phyloP scores from a whole-genome alignment of 2,888 invertebrate genomes.

The Cheilosia grossa region DNA sequence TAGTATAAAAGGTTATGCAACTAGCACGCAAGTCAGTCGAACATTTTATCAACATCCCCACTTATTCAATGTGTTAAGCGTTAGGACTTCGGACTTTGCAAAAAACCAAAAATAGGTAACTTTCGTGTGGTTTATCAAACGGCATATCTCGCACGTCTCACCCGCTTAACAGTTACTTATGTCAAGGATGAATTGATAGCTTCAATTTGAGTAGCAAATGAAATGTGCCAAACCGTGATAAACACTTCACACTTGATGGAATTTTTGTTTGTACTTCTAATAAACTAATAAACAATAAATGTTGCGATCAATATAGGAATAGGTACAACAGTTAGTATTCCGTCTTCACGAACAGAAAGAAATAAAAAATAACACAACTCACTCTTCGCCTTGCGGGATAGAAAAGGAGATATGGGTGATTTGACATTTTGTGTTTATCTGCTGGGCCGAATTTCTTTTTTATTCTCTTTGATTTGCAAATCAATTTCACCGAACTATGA shows the following conservation, averaged over 20 bases:
- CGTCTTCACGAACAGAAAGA: not conserved
- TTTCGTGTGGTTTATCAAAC: too few relatives aligned
- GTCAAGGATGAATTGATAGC: too few relatives aligned
- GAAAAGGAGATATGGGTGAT: slow-evolving; percentile 47
- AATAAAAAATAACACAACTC: slow-evolving; percentile 31
- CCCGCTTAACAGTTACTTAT: too few relatives aligned
- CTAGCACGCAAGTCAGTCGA: too few relatives aligned
- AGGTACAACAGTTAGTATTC: too few relatives aligned
- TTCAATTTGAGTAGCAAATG: not conserved
- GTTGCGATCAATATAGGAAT: too few relatives aligned
- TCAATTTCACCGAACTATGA: slow-evolving; percentile 15
- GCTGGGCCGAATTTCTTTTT: not conserved
- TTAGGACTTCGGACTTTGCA: too few relatives aligned
- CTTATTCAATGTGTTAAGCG: too few relatives aligned
- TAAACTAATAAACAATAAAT: not conserved
- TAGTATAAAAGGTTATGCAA: too few relatives aligned
- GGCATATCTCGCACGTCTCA: too few relatives aligned
- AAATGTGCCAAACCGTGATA: slow-evolving; percentile 18
- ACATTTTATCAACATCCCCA: too few relatives aligned
- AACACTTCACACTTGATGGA: not conserved
- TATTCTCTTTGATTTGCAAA: slow-evolving; percentile 10
- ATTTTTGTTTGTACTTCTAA: slow-evolving; percentile 12
- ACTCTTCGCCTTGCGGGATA: slow-evolving; percentile 56
- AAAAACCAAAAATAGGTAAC: too few relatives aligned
- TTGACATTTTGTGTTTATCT: slow-evolving; percentile 49